Evolutionary conservation across 2,113 vertebrate species (phyloP), one percentile per base, ranked within the genome.

Genomic region (Osmerus eperlanus): DNA sequence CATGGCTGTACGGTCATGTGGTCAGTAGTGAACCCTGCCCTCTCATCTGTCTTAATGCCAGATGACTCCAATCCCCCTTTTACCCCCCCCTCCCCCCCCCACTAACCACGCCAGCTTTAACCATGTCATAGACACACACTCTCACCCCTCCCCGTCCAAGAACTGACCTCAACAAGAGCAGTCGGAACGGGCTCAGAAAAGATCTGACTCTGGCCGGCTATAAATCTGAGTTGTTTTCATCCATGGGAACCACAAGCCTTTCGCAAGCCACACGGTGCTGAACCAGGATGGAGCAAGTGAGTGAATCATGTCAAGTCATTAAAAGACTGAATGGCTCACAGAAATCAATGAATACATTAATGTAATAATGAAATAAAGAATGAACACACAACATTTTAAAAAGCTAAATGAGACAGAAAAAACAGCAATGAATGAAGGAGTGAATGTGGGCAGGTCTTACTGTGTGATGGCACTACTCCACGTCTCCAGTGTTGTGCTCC

Each of bases 171-270:
- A 4, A 9, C 36, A 4, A 81, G 63, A 71, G 13, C 70, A 76
- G 60, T 18, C 65, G 64, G 75, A 73, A 29, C 72, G 80, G 72
- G 72, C 61, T 32, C 58, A 65, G 76, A 62, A 80, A 60, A 71
- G 73, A 77, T 76, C 61, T 77, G 68, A 83, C 74, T 84, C 55
- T 55, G 65, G 68, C 29, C 59, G 47, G 28, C 23, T 68, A 81
- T 85, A 78, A 85, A 82, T 86, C 78, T 58, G 56, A 1, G 68
- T 80, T 5, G 1, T 55, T 54, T 68, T 6, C 61, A 52, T 65
- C 23, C 67, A 65, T 77, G 75, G 79, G 73, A 85, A 83, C 60
- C 19, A 18, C 16, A 78, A 61, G 59, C 72, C 60, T 13, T 19
- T 3, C 2, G 21, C 9, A 13, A 14, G 7, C 47, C 12, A 21